Conservation (phyloP, 2,888 invertebrate genomes). For the Gastrophysa polygoni region DNA sequence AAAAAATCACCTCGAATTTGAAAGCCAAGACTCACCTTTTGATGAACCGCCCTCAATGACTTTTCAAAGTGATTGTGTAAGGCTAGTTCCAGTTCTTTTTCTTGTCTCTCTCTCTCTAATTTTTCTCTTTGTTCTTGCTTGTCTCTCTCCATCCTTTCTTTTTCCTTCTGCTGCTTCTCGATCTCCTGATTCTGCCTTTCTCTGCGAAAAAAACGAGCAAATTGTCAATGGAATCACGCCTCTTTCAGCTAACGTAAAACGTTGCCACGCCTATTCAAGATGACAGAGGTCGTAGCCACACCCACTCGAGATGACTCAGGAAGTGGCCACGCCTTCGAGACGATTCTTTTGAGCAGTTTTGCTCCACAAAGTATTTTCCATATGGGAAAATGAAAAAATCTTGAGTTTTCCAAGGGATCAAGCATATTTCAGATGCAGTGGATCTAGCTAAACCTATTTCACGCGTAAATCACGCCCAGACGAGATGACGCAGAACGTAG, state of each 20-base stretch:
- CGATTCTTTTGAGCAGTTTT: too few relatives aligned
- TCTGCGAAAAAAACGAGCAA: constrained; percentile 2
- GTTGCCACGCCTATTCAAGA: not conserved
- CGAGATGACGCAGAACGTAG: too few relatives aligned
- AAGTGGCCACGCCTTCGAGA: too few relatives aligned
- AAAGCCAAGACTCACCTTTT: constrained; percentile 65
- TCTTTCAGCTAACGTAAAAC: not conserved
- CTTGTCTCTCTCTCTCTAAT: constrained; percentile 54
- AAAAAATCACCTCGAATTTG: not conserved
- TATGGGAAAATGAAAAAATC: too few relatives aligned
- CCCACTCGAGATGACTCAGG: not conserved
- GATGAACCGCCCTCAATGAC: constrained; percentile 79
- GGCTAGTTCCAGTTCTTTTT: constrained; percentile 66
- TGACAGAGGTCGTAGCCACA: not conserved
- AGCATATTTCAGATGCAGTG: too few relatives aligned
- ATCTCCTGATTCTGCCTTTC: constrained; percentile 69
- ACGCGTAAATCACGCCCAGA: too few relatives aligned
- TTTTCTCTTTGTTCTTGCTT: constrained; percentile 43
- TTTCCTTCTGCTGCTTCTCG: constrained; percentile 65
- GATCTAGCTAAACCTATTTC: too few relatives aligned
- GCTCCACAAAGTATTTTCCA: too few relatives aligned
- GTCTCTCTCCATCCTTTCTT: constrained; percentile 59
- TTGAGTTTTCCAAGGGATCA: too few relatives aligned
- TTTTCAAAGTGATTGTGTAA: constrained; percentile 91
- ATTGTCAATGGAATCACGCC: not conserved